These are phyloP conservation scores for Promerops cafer DNA, from an alignment of 2,113 vertebrate genomes.

Conservation along the genomic window DNA sequence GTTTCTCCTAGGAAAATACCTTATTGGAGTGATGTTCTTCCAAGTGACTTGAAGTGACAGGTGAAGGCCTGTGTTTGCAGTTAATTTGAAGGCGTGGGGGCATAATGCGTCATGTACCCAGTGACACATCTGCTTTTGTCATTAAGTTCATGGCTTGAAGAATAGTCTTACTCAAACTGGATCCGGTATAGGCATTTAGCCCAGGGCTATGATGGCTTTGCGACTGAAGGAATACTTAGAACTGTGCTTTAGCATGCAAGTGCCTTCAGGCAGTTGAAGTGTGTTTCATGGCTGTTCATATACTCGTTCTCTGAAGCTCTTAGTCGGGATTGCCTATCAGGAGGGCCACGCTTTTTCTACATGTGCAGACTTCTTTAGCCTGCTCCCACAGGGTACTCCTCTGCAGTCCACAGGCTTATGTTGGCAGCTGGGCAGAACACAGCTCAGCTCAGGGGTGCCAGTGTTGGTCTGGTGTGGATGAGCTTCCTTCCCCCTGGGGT, in stretches of 20 bases:
- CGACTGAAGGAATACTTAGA: background rate
- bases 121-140: background rate
- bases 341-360: background rate
- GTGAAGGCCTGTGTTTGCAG: background rate
- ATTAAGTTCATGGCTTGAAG: background rate
- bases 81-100: background rate
- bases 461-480: background rate
- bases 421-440: background rate
- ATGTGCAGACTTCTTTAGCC: accelerated
- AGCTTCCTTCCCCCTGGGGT: background rate
- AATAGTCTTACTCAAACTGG: background rate
- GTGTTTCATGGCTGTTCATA: background rate
- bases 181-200: background rate
- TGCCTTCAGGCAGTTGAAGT: background rate
- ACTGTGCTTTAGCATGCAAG: background rate
- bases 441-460: background rate
- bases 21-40: background rate
- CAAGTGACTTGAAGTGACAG: background rate
- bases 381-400: accelerated
- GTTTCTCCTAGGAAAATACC: background rate
- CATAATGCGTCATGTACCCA: background rate
- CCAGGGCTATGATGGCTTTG: background rate
- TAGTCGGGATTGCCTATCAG: accelerated
- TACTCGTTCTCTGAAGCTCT: background rate
- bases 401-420: background rate